Percentiles rank a stretch among this genome's conserved stretches.
Conservation (phyloP, 2,113 vertebrate genomes). For the Chaetorhynchus papuensis region DNA sequence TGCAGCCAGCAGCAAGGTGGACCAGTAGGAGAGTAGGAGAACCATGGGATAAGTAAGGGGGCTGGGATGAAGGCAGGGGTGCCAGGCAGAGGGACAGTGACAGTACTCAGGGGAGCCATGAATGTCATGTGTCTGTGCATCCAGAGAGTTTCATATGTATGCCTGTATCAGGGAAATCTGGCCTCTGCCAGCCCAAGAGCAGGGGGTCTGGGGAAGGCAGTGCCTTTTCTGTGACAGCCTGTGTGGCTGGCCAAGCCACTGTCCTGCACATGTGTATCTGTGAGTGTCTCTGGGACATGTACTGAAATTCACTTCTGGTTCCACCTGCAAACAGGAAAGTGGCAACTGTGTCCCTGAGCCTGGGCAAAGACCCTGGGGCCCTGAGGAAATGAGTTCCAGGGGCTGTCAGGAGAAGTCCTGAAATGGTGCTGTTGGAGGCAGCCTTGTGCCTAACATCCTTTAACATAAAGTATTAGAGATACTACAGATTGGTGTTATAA, state of each 20-base stretch:
- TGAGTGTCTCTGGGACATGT: background rate
- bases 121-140: background rate
- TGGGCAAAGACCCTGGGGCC: background rate
- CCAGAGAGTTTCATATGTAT: background rate
- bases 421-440: rapidly evolving
- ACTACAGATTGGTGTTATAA: background rate
- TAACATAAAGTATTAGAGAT: background rate
- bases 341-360: background rate
- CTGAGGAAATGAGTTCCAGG: background rate
- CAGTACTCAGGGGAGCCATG: background rate
- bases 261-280: rapidly evolving
- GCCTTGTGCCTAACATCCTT: background rate
- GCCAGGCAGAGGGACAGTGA: background rate
- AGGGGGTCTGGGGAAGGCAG: background rate
- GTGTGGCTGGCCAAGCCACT: rapidly evolving
- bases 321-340: background rate
- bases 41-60: rapidly evolving
- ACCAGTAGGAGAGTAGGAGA: background rate
- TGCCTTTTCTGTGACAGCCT: background rate
- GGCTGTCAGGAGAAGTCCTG: background rate
- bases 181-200: background rate
- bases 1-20: background rate
- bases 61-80: background rate
- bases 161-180: background rate
- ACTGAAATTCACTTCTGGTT: background rate